Evolutionary conservation across 2,797 vertebrate genomes (phyloP), one percentile per base, ranked within the genome.

Genomic region (Helostoma temminkii): DNA sequence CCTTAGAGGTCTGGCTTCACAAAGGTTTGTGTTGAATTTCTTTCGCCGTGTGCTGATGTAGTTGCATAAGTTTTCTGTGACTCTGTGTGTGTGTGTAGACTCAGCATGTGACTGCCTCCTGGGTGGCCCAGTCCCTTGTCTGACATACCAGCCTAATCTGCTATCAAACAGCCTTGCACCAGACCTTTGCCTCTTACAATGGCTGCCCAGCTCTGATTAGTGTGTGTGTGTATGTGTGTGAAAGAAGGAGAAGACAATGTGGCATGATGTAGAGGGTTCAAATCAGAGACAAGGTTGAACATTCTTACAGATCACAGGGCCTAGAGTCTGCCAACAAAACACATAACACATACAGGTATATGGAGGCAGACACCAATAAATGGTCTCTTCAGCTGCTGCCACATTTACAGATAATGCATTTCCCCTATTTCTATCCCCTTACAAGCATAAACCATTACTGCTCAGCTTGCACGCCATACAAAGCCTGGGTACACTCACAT

Each of bases 211-310:
- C 58, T 60, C 77, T 76, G 84, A 88, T 85, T 82, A 81, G 70
- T 78, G 70, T 65, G 77, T 73, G 54, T 41, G 64, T 36, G 48
- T 15, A n/a, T 28, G 62, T 37, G 58, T 76, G 65, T 71, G 64
- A 59, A 28, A 53, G 34, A 30, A 66, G 55, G 59, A 22, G 22
- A 46, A 78, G 71, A 79, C 76, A 84, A 84, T 80, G 77, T 75
- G 46, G 57, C 47, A 32, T 85, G 85, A 91, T 90, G 74, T 84
- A 89, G 53, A 64, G 82, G 84, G 86, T 90, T 91, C 89, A 91
- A 56, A 76, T 69, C 50, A 67, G 62, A 88, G 91, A 55, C 88
- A 89, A 77, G 63, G 77, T 63, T 26, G 63, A 71, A 75, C 78
- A 87, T 73, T 83, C 45, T 58, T 76, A 86, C 87, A 61, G 71